phyloP scores from a whole-genome alignment of 1,140 invertebrate species.

The Ips typographus region DNA sequence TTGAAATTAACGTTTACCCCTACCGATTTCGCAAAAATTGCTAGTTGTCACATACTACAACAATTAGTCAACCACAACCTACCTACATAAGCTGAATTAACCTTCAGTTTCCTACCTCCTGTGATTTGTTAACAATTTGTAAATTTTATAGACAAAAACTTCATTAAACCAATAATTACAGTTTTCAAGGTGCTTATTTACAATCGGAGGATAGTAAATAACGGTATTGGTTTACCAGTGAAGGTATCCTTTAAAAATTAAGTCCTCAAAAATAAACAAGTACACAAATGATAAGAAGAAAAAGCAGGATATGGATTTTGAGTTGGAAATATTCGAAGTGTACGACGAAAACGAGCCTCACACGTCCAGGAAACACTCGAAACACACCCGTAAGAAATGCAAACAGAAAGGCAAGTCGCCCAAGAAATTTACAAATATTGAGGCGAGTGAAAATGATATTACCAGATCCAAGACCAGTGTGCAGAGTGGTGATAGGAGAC shows the following conservation, averaged over 20 bases:
- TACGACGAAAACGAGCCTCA: conserved; percentile 49
- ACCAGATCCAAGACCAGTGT: conserved; percentile 48
- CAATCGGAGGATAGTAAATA: no score
- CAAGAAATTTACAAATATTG: conserved; percentile 38
- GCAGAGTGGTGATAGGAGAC: conserved; percentile 52
- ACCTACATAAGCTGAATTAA: no score
- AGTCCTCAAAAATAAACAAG: conserved; percentile 22
- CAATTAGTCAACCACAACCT: no score
- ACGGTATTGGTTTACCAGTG: not conserved
- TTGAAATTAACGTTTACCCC: no score
- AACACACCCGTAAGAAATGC: conserved; percentile 50
- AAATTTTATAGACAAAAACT: no score
- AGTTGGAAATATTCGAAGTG: conserved; percentile 53
- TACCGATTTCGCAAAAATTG: no score
- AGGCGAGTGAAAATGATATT: conserved; percentile 44
- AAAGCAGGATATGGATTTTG: conserved; percentile 48
- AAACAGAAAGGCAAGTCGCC: conserved; percentile 47
- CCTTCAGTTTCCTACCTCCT: no score
- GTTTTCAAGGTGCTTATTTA: no score
- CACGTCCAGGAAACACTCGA: conserved; percentile 44
- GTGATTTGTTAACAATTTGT: no score
- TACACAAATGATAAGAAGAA: conserved; percentile 30
- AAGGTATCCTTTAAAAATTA: conserved; percentile 7
- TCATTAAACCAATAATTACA: no score
- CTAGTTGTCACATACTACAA: no score